Conservation (phyloP, 2,797 vertebrate species). For the Diglossa cyanea region DNA sequence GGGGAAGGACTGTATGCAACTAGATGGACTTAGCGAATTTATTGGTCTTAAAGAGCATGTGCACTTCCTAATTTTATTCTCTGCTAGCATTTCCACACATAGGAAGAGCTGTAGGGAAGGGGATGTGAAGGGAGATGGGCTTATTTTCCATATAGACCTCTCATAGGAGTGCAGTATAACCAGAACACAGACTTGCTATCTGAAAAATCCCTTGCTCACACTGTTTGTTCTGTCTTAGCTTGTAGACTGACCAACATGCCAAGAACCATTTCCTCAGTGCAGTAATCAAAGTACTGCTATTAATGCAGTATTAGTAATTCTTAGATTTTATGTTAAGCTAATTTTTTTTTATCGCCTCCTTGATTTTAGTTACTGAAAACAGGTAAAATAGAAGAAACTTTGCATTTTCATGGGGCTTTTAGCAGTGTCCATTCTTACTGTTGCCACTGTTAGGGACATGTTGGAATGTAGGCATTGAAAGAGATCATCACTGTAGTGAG, state of each 20-base stretch:
- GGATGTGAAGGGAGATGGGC: background rate
- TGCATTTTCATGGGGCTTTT: background rate
- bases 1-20: background rate
- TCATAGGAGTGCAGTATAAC: background rate
- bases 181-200: background rate
- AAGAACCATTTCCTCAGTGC: background rate
- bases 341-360: background rate
- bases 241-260: background rate
- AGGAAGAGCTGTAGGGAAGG: background rate
- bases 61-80: background rate
- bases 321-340: background rate
- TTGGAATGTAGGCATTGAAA: background rate
- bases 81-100: background rate
- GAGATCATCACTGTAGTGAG: background rate
- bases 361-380: background rate
- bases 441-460: rapidly evolving
- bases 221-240: background rate
- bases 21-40: background rate
- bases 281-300: background rate
- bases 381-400: background rate
- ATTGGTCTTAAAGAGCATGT: background rate
- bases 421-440: background rate
- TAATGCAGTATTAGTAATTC: background rate
- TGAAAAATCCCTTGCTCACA: background rate
- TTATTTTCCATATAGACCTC: background rate